Evolutionary conservation across 2,888 invertebrate genomes (phyloP), one percentile per base, ranked within the genome.

Genomic region (Ochropleura plecta): DNA sequence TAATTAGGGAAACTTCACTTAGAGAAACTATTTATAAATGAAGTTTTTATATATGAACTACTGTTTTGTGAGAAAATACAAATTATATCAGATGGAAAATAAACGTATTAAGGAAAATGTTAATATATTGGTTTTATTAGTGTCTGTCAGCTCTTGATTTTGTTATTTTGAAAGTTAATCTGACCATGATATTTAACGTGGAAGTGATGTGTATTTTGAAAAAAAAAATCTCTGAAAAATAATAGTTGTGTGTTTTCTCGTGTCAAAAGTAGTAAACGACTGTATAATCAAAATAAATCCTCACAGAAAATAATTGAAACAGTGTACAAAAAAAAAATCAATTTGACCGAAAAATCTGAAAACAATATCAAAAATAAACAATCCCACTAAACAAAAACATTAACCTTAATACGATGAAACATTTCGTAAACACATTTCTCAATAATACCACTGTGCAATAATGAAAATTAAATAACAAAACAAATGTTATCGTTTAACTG

Each of bases 1-100:
- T 89, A 88, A 89, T 89, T 88, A 85, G 78, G 70, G 80, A 79
- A 62, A 76, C 82, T 81, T 66, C 48, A 71, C 79, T 60, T 64
- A 75, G 42, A 30, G 73, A 79, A 85, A 81, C 57, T 81, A 78
- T 79, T 84, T 70, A 71, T 75, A 83, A 80, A 81, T 81, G 53
- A 74, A 84, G 72, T 75, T 84, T 79, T 55, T 51, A 55, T 71
- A 79, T 67, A 72, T 20, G 64, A 77, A 73, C 51, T 79, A 20
- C 44, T 70, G 59, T 70, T 66, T 67, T 73, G 57, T 62, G 42
- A 79, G 48, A 57, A 10, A 70, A 53, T 64, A 76, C 62, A 76
- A 73, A 70, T 59, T 60, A 12, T 71, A 44, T 48, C 20, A 0
- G 18, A 51, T 63, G 55, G 10, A 59, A 20, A 30, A 63, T 18